Evolutionary conservation across 1,140 invertebrate species (phyloP), one percentile per base, ranked within the genome.

Genomic region (Lucilia cuprina): DNA sequence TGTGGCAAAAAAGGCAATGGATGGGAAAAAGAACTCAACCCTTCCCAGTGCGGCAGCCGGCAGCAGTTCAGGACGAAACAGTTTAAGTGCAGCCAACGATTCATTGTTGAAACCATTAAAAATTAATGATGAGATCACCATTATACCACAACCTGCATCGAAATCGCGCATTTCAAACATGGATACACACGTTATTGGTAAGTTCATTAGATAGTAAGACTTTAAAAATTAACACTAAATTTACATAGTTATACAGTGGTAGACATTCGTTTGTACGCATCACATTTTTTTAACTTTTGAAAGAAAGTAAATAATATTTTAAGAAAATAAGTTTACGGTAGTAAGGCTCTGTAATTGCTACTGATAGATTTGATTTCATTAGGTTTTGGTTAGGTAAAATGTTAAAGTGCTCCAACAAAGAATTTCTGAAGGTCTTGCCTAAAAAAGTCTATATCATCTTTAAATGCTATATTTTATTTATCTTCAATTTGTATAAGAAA

Each of bases 101-200:
- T 94, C 95, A n/a, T 90, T 95, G 84, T 89, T 96, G 80, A 96
- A 97, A 88, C 96, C 96, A 65, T 91, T 97, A 65, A 97, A 97
- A 92, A 97, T 97, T 85, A 97, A 97, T 91, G 96, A 97, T 91
- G 96, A 97, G 92, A 97, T 97, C 86, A 98, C 96, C 84, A 97
- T 97, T 87, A 97, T 97, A 92, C 96, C 96, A 85, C 96, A 97
- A 90, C 96, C 96, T 84, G 94, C 94, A 86, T 90, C 90, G 75
- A 91, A 90, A 86, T 86, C 90, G 85, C 88, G 90, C 84, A 89
- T 89, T 85, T 89, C 89, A 86, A 90, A 91, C 86, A 90, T 91
- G 87, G 90, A 91, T 85, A 91, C 90, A 87, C 90, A 91, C 87
- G 88, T 91, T 84, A 91, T 91, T 87, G 90, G 90, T 88, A 85